These are phyloP conservation scores for Axinella damicornis DNA, from an alignment of 37 sponge, comb jelly and placozoan species.

Conservation along the genomic window DNA sequence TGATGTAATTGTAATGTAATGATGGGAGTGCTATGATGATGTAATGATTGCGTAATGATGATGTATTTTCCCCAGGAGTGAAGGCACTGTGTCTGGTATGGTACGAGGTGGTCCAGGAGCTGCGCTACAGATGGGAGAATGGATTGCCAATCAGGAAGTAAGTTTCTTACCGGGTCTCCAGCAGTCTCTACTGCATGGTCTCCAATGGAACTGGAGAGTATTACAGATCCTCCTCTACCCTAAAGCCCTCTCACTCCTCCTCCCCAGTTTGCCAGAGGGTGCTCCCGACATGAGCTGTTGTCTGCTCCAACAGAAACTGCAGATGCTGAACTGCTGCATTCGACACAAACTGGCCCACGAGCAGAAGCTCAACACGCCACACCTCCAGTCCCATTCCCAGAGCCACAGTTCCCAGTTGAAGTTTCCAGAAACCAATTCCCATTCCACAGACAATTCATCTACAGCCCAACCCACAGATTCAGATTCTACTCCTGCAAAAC, in stretches of 20 bases:
- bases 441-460: background rate
- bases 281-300: slow-evolving; percentile 77
- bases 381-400: background rate
- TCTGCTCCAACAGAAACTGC: slow-evolving; percentile 93
- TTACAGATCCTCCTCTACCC: too few relatives aligned
- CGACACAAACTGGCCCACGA: slow-evolving; percentile 51
- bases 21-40: too few relatives aligned
- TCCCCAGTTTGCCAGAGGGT: slow-evolving; percentile 46
- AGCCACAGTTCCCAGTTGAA: background rate
- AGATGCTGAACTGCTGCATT: slow-evolving; percentile 96
- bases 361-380: slow-evolving; percentile 19
- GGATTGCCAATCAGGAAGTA: slow-evolving; percentile 59
- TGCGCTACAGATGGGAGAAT: slow-evolving; percentile 90
- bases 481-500: background rate
- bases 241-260: background rate
- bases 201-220: too few relatives aligned
- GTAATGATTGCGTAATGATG: background rate
- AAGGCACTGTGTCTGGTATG: slow-evolving; percentile 80
- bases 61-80: slow-evolving; percentile 50
- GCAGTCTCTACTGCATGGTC: too few relatives aligned
- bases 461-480: background rate
- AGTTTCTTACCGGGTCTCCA: too few relatives aligned
- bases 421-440: background rate
- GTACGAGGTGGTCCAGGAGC: slow-evolving; percentile 82
- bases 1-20: too few relatives aligned